Base-by-base conservation (phyloP, 2,888 invertebrate genomes). In the Chloroclystis v-ata region DNA sequence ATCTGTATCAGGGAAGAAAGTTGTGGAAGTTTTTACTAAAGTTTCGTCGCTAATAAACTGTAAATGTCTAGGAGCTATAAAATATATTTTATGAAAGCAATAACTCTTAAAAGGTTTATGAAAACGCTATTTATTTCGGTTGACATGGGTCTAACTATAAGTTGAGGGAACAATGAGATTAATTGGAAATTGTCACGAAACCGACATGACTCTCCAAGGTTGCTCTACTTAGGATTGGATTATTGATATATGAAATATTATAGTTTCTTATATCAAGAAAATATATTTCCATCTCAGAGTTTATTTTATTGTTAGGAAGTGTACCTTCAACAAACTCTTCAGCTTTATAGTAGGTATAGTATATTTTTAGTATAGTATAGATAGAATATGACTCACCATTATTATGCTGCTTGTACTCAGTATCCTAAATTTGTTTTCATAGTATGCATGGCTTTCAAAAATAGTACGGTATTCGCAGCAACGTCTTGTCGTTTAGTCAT, bases 401-500 rank as follows among this genome's bases (percentile, higher is more conserved):
- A 41, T 43, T 42, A 51, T 30, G 38, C 26, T 29, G 35, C 54
- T 56, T 56, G 44, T 54, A 49, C 49, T 43, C 32, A 49, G 49
- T 75, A 72, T 68, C 67, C 71, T 63, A 71, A 69, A 70, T 75
- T 63, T 59, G 50, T 49, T 45, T 60, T 61, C 60, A 61, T 69
- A 63, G 65, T n/a, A n/a, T n/a, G n/a, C 68, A 60, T 70, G 67
- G 64, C 65, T 69, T 67, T 70, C 8, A 69, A 60, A 60, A 56
- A 65, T 57, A 59, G 70, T 75, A 72, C 80, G 74, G 75, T 78
- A 74, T 75, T 70, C 61, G 68, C 67, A 54, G 65, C 66, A 70
- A 70, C 72, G 72, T 73, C 67, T 73, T 71, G 67, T 67, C 69
- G 59, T 64, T 65, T 82, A 82, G 80, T 77, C 81, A 75, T 68